Conservation (phyloP, 2,888 invertebrate species). For the Ypsolopha scabrella region DNA sequence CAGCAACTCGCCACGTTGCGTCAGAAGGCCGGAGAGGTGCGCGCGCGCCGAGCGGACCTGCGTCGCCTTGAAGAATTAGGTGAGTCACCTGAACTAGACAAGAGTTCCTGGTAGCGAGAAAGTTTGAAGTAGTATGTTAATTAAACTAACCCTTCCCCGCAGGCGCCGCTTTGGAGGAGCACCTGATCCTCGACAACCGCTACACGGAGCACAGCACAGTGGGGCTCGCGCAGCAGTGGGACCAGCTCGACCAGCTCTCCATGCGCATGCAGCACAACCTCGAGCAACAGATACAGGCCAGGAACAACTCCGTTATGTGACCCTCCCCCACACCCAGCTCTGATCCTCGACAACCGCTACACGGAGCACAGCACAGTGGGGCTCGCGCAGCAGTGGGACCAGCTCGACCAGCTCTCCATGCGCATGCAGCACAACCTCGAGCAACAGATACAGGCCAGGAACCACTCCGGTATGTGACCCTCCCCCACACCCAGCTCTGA, state of each 20-base stretch:
- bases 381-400: too few species aligned
- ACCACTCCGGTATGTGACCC: too few species aligned
- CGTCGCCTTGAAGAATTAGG: constrained; percentile 80
- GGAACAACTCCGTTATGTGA: constrained; percentile 82
- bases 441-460: too few species aligned
- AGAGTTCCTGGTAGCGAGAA: too few species aligned
- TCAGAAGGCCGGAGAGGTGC: constrained; percentile 94
- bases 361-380: too few species aligned
- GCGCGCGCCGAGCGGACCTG: constrained; percentile 92
- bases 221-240: constrained; percentile 97
- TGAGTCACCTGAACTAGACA: constrained; percentile 11
- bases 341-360: background rate
- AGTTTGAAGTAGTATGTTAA: background rate
- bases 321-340: background rate
- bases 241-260: constrained; percentile 98
- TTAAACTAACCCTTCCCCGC: background rate
- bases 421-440: too few species aligned
- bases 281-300: constrained; percentile 98
- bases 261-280: constrained; percentile 99
- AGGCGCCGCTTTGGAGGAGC: constrained; percentile 94
- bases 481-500: too few species aligned
- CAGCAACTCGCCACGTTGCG: constrained; percentile 96
- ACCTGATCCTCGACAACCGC: constrained; percentile 97
- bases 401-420: too few species aligned
- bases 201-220: constrained; percentile 99